Base-by-base conservation (phyloP, 2,888 invertebrate species). In the Ochlodes sylvanus region DNA sequence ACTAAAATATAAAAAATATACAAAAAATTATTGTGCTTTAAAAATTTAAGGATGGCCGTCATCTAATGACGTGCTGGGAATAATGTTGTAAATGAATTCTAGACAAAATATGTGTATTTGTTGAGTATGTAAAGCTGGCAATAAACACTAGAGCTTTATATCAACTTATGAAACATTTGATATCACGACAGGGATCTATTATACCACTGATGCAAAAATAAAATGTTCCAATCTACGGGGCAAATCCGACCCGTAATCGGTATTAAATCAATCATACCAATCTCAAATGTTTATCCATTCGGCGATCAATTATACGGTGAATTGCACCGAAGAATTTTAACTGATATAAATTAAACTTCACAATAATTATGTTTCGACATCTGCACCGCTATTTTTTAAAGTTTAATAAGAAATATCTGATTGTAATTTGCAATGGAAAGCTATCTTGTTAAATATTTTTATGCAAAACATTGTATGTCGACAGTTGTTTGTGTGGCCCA, bases 41-140 rank as follows among this genome's bases (percentile, higher is more conserved):
- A 64, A 67, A 61, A 55, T 21, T 7, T 55, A 60, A 47, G 27
- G 17, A 21, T n/a, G 42, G 47, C 73, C 76, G 79, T 75, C 90
- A 91, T 91, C 71, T 87, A 86, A 91, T 91, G 90, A 75, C 78
- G 80, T 65, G 76, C 81, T 77, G 69, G 61, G 71, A 67, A 69
- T 72, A 70, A 71, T 78, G 77, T 79, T 85, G 81, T 81, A 78
- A 79, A 85, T 85, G 83, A 85, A 81, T 84, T 80, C 81, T 87
- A 87, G 81, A 79, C 76, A 65, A 65, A 64, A 58, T 81, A 81
- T 79, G 80, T 78, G 78, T 77, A 73, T 52, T 72, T 69, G 70
- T 73, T 75, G 66, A 74, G 78, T 70, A 75, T 79, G 77, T 79
- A 83, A 84, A 83, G 82, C 85, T 83, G 79, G 75, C 69, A 78